These are phyloP conservation scores for Euwallacea fornicatus DNA, from an alignment of 1,140 invertebrate species.

Conservation along the genomic window DNA sequence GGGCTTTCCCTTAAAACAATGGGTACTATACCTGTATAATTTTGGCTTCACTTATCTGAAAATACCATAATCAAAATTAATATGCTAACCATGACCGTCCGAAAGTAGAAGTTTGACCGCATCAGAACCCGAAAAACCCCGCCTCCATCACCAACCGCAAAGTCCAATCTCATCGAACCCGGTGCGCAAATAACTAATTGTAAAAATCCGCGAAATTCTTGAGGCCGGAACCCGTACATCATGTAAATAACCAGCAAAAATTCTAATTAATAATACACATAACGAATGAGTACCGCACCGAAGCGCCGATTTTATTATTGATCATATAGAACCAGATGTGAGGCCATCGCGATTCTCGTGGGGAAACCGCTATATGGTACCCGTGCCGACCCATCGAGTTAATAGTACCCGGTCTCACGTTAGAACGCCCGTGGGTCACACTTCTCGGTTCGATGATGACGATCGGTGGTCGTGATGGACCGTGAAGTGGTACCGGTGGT, in stretches of 20 bases:
- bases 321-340: neutral
- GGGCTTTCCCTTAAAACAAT: too few species aligned
- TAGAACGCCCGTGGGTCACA: neutral
- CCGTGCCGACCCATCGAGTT: slow-evolving; percentile 10
- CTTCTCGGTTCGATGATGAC: neutral
- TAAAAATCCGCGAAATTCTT: neutral
- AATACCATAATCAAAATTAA: too few species aligned
- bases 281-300: neutral
- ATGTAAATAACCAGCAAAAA: slow-evolving; percentile 3
- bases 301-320: neutral
- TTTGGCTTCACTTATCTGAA: too few species aligned
- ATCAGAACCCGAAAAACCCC: too few species aligned
- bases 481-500: slow-evolving; percentile 2
- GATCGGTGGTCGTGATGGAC: neutral
- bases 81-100: too few species aligned
- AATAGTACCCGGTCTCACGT: slow-evolving; percentile 2
- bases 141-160: too few species aligned
- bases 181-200: too few species aligned
- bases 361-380: slow-evolving; percentile 12
- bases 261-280: neutral
- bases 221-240: neutral
- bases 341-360: slow-evolving; percentile 12
- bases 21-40: too few species aligned
- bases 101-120: too few species aligned
- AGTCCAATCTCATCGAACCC: too few species aligned